Percentiles rank a stretch among this genome's conserved stretches.
Conservation (phyloP, 2,113 vertebrate species). For the Mustelus asterias region DNA sequence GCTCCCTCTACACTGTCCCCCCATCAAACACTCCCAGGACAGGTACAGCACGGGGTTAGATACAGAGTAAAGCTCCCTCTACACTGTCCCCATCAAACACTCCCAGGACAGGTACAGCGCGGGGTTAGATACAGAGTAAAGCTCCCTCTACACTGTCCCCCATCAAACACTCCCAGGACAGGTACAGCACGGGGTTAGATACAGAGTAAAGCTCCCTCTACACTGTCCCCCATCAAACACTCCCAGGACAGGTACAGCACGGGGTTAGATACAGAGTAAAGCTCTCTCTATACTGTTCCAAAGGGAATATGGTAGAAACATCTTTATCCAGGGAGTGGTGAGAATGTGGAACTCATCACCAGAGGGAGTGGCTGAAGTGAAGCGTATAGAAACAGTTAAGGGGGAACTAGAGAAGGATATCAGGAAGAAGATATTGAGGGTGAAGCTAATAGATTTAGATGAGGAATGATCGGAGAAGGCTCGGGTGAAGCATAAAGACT, state of each 20-base stretch:
- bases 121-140: too few relatives aligned
- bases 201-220: not conserved
- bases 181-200: not conserved
- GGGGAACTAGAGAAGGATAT: not conserved
- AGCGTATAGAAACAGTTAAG: not conserved
- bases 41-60: too few relatives aligned
- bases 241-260: not conserved
- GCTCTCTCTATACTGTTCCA: not conserved
- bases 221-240: too few relatives aligned
- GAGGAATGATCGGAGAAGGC: too few relatives aligned
- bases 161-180: too few relatives aligned
- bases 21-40: too few relatives aligned
- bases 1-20: too few relatives aligned
- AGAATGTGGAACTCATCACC: too few relatives aligned
- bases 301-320: not conserved
- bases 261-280: not conserved
- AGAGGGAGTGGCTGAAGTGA: not conserved
- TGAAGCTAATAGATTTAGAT: not conserved
- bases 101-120: too few relatives aligned
- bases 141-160: too few relatives aligned
- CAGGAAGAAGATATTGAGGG: not conserved
- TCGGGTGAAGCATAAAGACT: not conserved
- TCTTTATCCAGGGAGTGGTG: not conserved
- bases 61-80: too few relatives aligned
- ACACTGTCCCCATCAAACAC: too few relatives aligned